Conservation (phyloP, 2,113 vertebrate species). For the Sinocyclocheilus rhinocerous region DNA sequence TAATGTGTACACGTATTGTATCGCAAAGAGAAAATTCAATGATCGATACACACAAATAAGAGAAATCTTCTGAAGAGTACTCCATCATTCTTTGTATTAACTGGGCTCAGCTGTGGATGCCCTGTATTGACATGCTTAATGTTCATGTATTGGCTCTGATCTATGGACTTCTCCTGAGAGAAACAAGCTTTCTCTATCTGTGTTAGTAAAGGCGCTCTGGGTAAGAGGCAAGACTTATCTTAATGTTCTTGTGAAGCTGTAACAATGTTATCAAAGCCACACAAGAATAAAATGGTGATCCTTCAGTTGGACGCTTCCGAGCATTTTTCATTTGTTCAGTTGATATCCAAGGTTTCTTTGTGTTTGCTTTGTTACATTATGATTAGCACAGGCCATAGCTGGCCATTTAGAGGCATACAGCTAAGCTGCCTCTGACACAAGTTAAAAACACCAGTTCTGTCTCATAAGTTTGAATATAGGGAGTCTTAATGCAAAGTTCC, state of each 20-base stretch:
- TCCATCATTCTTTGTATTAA: constrained; percentile 61
- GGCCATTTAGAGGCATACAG: not conserved
- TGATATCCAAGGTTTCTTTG: constrained; percentile 46
- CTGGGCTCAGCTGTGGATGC: constrained; percentile 54
- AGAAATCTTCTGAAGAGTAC: constrained; percentile 53
- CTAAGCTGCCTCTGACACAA: not conserved
- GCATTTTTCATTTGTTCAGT: constrained; percentile 17
- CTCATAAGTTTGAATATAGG: not conserved
- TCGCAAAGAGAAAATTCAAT: constrained; percentile 49
- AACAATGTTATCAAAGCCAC: constrained; percentile 53
- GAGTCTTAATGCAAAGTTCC: not conserved
- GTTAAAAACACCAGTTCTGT: not conserved
- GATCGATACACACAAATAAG: constrained; percentile 59
- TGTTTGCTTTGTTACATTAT: constrained; percentile 12
- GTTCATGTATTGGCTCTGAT: constrained; percentile 55
- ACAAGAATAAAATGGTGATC: constrained; percentile 30
- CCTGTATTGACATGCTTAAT: constrained; percentile 60
- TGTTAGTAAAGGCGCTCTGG: constrained; percentile 30
- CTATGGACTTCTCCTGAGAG: constrained; percentile 49
- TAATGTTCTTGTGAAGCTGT: constrained; percentile 42
- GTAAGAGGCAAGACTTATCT: constrained; percentile 49
- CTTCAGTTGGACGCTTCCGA: constrained; percentile 12
- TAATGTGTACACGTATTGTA: constrained; percentile 32
- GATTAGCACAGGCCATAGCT: not conserved
- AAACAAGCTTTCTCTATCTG: constrained; percentile 43